phyloP scores from a whole-genome alignment of 2,888 invertebrate genomes.

The Epinotia brunnichana region DNA sequence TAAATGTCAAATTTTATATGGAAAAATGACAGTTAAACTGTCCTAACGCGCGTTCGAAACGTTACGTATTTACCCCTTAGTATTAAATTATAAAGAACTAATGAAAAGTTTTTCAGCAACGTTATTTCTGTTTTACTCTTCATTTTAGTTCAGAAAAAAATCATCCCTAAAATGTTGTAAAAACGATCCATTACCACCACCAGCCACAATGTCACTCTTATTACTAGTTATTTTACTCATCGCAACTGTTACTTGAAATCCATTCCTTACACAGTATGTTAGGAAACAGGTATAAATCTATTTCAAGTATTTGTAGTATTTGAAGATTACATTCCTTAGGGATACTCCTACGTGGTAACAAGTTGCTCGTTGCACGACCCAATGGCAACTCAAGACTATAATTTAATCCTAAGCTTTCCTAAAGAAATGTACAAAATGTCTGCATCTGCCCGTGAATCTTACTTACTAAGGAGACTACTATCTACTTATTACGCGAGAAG shows the following conservation, averaged over 20 bases:
- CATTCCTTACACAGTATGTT: not conserved
- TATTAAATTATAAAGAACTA: not conserved
- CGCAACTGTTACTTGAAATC: not conserved
- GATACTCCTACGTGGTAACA: not conserved
- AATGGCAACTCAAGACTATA: constrained; percentile 10
- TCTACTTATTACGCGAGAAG: constrained; percentile 1
- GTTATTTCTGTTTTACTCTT: no score
- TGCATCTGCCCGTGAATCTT: constrained; percentile 4
- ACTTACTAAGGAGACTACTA: constrained; percentile 13
- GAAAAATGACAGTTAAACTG: no score
- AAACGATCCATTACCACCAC: no score
- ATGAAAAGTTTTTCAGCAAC: not conserved
- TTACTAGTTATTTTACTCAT: not conserved
- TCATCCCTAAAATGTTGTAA: no score
- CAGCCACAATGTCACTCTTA: not conserved
- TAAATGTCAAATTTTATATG: no score
- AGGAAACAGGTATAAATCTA: not conserved
- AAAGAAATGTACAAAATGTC: not conserved
- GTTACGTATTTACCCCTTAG: no score
- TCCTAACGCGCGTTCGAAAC: no score
- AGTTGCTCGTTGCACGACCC: constrained; percentile 2
- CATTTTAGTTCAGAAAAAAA: no score
- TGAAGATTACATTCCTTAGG: not conserved
- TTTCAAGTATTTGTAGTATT: not conserved
- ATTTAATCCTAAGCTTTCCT: constrained; percentile 13